These are phyloP conservation scores for Caenorhabditis macrosperma DNA, from an alignment of 2,888 invertebrate species.

Conservation along the genomic window DNA sequence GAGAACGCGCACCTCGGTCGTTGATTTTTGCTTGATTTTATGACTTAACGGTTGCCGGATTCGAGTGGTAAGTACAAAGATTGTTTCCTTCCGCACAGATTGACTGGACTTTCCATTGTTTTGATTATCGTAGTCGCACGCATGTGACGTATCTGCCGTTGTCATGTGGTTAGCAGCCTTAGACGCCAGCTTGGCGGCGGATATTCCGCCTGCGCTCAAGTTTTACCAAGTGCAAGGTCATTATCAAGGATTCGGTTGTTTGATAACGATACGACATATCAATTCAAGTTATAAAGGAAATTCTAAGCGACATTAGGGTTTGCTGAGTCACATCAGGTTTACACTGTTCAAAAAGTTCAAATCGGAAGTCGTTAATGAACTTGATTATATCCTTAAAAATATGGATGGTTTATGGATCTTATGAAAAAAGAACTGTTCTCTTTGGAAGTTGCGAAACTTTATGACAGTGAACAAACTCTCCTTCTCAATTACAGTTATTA, in stretches of 20 bases:
- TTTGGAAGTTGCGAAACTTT: too few species aligned
- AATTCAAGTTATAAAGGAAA: constrained; percentile 26
- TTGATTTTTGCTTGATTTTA: background rate
- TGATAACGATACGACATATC: constrained; percentile 24
- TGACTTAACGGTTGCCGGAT: background rate
- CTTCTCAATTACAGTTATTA: too few species aligned
- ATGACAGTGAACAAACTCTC: background rate
- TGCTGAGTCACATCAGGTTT: background rate
- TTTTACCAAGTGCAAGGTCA: constrained; percentile 57
- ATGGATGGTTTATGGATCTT: too few species aligned
- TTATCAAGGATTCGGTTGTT: constrained; percentile 38
- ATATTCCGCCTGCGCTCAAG: constrained; percentile 56
- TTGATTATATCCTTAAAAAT: too few species aligned
- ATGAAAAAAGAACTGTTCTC: too few species aligned
- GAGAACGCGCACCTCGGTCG: constrained; percentile 13
- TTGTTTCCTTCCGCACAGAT: constrained; percentile 9
- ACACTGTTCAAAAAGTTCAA: background rate
- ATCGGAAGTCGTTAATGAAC: background rate
- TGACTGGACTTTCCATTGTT: constrained; percentile 24
- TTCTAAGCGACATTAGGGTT: background rate
- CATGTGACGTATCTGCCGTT: constrained; percentile 10
- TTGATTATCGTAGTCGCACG: constrained; percentile 31
- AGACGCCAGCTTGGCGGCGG: constrained; percentile 48
- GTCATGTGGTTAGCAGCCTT: constrained; percentile 43
- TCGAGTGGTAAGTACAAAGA: constrained; percentile 37